Percentiles rank a stretch among this genome's conserved stretches.
These are phyloP conservation scores for Diorhabda sublineata DNA, from an alignment of 1,140 invertebrate genomes.

Conservation along the genomic window DNA sequence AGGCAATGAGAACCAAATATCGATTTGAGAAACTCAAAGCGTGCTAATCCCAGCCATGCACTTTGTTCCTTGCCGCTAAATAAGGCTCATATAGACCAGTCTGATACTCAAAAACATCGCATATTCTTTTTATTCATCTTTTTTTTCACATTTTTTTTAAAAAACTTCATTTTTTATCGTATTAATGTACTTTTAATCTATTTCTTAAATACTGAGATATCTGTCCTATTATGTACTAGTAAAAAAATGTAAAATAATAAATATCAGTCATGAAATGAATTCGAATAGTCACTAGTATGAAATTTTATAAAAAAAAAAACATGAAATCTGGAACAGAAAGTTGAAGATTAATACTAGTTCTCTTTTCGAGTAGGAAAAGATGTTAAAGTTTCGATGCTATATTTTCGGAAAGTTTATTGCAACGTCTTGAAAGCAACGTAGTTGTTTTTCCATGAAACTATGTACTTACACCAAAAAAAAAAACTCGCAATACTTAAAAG, in stretches of 20 bases:
- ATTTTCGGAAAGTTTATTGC: slow-evolving; percentile 4
- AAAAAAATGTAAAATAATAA: too few relatives aligned
- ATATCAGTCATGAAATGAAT: too few relatives aligned
- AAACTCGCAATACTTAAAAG: too few relatives aligned
- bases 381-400: slow-evolving; percentile 1
- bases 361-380: background rate
- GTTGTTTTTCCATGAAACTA: too few relatives aligned
- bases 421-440: too few relatives aligned
- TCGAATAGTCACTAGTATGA: background rate
- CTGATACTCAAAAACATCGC: background rate
- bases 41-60: slow-evolving; percentile 3
- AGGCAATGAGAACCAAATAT: slow-evolving; percentile 8
- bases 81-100: background rate
- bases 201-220: too few relatives aligned
- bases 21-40: slow-evolving; percentile 4
- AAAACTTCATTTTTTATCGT: too few relatives aligned
- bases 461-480: too few relatives aligned
- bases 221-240: too few relatives aligned
- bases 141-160: too few relatives aligned
- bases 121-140: too few relatives aligned
- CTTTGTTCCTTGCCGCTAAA: background rate
- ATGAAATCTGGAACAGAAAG: slow-evolving; percentile 1
- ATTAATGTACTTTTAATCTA: too few relatives aligned
- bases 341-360: slow-evolving; percentile 8
- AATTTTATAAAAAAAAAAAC: background rate